These are phyloP conservation scores for Chironomus tepperi DNA, from an alignment of 1,140 invertebrate species.

Conservation along the genomic window DNA sequence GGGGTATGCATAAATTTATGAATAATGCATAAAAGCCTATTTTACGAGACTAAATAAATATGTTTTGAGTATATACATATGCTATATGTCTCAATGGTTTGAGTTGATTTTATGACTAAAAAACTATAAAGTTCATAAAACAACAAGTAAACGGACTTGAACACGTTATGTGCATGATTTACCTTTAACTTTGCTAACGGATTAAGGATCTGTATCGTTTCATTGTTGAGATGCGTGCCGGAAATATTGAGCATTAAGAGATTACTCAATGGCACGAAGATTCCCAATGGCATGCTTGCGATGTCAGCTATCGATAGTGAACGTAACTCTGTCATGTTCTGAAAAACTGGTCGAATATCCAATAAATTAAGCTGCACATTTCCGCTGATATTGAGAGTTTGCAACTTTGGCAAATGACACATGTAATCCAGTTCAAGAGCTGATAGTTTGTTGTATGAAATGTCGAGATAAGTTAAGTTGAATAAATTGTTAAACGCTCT, in stretches of 20 bases:
- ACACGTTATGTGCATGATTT: constrained; percentile 26
- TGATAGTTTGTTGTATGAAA: constrained; percentile 64
- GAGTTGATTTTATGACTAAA: too few relatives aligned
- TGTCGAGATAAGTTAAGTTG: constrained; percentile 53
- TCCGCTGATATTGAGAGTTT: constrained; percentile 55
- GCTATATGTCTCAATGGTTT: too few relatives aligned
- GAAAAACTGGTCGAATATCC: constrained; percentile 39
- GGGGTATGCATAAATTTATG: background rate
- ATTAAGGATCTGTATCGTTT: constrained; percentile 38
- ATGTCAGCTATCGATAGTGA: constrained; percentile 48
- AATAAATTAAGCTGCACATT: constrained; percentile 43
- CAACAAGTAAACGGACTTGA: too few relatives aligned
- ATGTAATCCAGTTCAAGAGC: constrained; percentile 54
- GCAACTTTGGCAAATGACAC: constrained; percentile 35
- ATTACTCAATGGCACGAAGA: constrained; percentile 45
- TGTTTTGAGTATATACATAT: background rate
- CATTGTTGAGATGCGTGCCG: constrained; percentile 43
- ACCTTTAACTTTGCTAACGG: constrained; percentile 38
- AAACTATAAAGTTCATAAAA: too few relatives aligned
- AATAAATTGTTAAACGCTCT: constrained; percentile 60
- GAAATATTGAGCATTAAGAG: constrained; percentile 48
- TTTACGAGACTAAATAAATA: background rate
- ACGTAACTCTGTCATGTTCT: constrained; percentile 44
- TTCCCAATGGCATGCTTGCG: constrained; percentile 42
- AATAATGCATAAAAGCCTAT: background rate